Percentiles rank a stretch among this genome's conserved stretches.
Evolutionary conservation across 1,140 invertebrate species (phyloP).

Genomic region (Meloidogyne chitwoodi): DNA sequence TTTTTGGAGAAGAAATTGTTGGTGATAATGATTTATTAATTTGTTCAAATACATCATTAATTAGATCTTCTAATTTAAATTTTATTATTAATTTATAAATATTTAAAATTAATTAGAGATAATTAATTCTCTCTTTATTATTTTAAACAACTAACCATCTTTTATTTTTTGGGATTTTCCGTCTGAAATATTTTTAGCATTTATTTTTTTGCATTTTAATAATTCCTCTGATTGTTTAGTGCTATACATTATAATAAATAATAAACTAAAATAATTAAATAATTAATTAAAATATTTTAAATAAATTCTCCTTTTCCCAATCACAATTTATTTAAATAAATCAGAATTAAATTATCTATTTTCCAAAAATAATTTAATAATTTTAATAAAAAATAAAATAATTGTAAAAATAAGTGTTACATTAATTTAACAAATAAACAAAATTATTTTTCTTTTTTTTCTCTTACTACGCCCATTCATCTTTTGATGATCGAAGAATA

Average conservation of each 20-base stretch:
- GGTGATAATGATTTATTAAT: not conserved
- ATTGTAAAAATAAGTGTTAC: not conserved
- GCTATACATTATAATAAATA: not conserved
- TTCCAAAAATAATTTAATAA: not conserved
- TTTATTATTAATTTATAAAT: not conserved
- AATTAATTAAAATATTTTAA: not conserved
- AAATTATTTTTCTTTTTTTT: not conserved
- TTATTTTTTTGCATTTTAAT: not conserved
- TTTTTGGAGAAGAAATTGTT: not conserved
- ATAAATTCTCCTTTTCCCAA: no score
- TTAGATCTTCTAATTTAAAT: no score
- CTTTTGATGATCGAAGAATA: not conserved
- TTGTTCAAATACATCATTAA: conserved; percentile 7
- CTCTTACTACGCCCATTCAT: not conserved
- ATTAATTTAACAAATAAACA: not conserved
- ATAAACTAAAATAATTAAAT: no score
- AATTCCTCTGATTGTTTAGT: not conserved
- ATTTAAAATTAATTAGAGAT: no score
- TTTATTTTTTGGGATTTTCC: not conserved
- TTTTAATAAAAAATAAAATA: not conserved
- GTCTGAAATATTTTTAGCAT: not conserved
- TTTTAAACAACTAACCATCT: not conserved
- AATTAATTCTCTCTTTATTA: no score
- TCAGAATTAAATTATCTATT: no score
- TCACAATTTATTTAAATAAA: no score